phyloP scores from a whole-genome alignment of 64 coral and sea anemone genomes.

The Trachythela sp. region DNA sequence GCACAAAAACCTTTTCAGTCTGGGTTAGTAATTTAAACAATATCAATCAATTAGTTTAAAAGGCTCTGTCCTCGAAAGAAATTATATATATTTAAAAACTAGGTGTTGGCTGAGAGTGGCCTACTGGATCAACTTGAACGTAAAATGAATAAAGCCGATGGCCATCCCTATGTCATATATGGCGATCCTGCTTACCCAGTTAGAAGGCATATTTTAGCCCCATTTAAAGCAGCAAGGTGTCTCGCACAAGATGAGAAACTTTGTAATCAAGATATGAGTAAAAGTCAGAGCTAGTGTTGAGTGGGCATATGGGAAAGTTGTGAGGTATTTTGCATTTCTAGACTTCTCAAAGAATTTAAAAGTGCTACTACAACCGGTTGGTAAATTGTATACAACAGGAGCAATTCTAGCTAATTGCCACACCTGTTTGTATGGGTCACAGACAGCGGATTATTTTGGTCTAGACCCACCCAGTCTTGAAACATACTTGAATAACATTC shows the following conservation, averaged over 20 bases:
- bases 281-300: not conserved
- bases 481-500: not conserved
- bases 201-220: not conserved
- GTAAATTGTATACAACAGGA: slow-evolving; percentile 31
- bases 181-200: slow-evolving; percentile 1
- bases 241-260: not conserved
- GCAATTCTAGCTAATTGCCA: not conserved
- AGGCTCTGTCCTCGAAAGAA: too few species aligned
- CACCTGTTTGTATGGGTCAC: not conserved
- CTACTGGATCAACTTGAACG: not conserved
- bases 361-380: slow-evolving; percentile 41
- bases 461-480: not conserved
- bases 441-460: not conserved
- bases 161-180: not conserved
- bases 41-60: too few species aligned
- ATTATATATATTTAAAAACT: too few species aligned
- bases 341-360: slow-evolving; percentile 42
- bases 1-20: too few species aligned
- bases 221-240: not conserved
- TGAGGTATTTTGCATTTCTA: slow-evolving; percentile 39
- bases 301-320: slow-evolving; percentile 17
- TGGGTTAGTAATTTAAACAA: too few species aligned
- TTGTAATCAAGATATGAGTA: not conserved
- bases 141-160: not conserved
- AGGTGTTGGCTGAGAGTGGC: not conserved